Conservation (phyloP, 2,113 vertebrate genomes). For the Charina bottae region DNA sequence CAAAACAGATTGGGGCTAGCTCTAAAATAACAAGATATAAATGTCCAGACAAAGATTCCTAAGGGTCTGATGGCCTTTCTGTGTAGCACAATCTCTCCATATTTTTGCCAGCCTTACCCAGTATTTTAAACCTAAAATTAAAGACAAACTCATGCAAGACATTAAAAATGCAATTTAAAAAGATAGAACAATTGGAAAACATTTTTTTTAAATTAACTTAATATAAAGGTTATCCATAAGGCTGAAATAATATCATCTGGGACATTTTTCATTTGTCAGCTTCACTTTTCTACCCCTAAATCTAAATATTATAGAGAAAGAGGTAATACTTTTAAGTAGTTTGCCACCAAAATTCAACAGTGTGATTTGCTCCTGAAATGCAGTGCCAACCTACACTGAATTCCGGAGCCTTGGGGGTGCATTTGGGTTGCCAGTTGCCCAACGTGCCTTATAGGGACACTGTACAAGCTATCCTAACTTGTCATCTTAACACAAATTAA, state of each 20-base stretch:
- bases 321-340: not conserved
- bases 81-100: not conserved
- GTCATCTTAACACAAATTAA: no score
- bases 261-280: not conserved
- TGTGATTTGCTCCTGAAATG: no score
- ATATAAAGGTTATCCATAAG: not conserved
- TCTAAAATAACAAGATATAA: not conserved
- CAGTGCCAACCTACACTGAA: no score
- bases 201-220: not conserved
- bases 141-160: not conserved
- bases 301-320: not conserved
- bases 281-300: not conserved
- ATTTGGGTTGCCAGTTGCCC: no score
- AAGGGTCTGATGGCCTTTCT: not conserved
- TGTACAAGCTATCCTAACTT: not conserved
- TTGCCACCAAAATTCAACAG: not conserved
- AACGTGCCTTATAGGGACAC: not conserved
- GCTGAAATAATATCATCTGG: not conserved
- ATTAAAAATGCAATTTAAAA: not conserved
- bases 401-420: no score
- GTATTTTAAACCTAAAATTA: not conserved
- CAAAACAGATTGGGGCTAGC: not conserved
- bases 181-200: not conserved
- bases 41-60: not conserved
- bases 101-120: not conserved